Conservation (phyloP, 1,140 invertebrate genomes). For the Eumaeus atala region DNA sequence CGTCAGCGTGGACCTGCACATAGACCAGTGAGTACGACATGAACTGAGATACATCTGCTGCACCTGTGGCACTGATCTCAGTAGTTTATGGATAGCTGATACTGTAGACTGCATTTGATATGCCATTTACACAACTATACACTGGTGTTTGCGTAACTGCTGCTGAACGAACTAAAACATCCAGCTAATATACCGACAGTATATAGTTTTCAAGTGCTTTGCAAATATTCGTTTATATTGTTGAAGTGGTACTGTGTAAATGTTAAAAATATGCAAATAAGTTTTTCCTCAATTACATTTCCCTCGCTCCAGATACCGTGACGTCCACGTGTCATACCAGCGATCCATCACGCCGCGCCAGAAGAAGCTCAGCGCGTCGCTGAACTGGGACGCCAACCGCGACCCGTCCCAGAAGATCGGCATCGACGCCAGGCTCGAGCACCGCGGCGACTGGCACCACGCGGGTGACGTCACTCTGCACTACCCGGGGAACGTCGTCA, state of each 20-base stretch:
- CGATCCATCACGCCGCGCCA: conserved; percentile 73
- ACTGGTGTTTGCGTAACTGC: too few species aligned
- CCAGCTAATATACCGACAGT: too few species aligned
- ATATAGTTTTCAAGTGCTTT: too few species aligned
- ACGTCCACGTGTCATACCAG: conserved; percentile 80
- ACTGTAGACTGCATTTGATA: too few species aligned
- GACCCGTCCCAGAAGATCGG: conserved; percentile 82
- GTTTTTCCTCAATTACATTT: too few species aligned
- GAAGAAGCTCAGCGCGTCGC: conserved; percentile 79
- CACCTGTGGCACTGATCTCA: too few species aligned
- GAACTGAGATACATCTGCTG: not conserved
- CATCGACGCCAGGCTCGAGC: conserved; percentile 70
- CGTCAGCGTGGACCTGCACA: conserved; percentile 77
- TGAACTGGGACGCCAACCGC: conserved; percentile 89
- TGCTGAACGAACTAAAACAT: too few species aligned
- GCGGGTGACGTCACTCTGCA: conserved; percentile 77
- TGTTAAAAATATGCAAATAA: too few species aligned
- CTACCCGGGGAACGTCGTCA: conserved; percentile 83
- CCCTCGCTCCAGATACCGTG: conserved; percentile 79
- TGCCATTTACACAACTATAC: too few species aligned
- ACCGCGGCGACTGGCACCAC: conserved; percentile 75
- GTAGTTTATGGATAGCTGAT: too few species aligned
- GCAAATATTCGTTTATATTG: too few species aligned
- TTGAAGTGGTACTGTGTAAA: too few species aligned
- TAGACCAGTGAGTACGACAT: conserved; percentile 80